These are phyloP conservation scores for Pteronotus mesoamericanus DNA, from an alignment of 2,797 vertebrate genomes.

Conservation along the genomic window DNA sequence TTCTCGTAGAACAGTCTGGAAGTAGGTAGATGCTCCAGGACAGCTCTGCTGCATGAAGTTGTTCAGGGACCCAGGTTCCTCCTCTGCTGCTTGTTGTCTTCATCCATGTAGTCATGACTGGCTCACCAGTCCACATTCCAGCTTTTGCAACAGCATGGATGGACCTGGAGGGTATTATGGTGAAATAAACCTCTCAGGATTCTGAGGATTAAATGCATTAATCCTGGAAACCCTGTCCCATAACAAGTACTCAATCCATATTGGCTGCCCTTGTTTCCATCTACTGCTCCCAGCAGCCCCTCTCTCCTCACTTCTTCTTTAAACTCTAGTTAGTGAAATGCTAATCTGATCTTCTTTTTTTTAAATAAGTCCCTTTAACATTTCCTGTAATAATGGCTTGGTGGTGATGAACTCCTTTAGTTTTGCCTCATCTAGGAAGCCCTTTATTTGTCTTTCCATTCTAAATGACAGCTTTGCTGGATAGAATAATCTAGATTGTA, in stretches of 20 bases:
- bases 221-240: background rate
- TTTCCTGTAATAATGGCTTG: too few relatives aligned
- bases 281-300: too few relatives aligned
- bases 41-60: background rate
- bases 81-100: background rate
- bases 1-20: background rate
- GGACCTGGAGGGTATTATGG: too few relatives aligned
- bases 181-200: background rate
- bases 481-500: too few relatives aligned
- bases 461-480: too few relatives aligned
- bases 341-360: background rate
- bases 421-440: too few relatives aligned
- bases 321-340: background rate
- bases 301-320: background rate
- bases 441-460: too few relatives aligned
- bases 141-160: too few relatives aligned
- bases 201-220: background rate
- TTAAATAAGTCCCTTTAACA: too few relatives aligned
- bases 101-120: background rate
- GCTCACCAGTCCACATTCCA: background rate
- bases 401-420: too few relatives aligned
- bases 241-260: background rate
- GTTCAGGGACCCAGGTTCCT: background rate
- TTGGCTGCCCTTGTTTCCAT: background rate
- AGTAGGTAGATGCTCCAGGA: too few relatives aligned